phyloP scores from a whole-genome alignment of 2,113 vertebrate genomes.

The Nothoprocta perdicaria region DNA sequence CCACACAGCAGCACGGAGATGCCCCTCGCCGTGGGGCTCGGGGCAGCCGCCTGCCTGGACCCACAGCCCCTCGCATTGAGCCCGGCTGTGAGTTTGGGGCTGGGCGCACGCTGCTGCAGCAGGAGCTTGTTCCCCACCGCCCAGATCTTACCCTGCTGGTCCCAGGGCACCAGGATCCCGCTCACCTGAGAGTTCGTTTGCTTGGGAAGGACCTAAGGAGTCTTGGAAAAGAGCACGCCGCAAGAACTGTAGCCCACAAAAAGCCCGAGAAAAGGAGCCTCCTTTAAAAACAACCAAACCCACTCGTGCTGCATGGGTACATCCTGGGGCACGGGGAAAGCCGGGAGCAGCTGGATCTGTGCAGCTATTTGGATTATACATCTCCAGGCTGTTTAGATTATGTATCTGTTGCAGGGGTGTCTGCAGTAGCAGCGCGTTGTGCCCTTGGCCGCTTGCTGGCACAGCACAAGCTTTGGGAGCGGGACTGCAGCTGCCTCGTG shows the following conservation, averaged over 20 bases:
- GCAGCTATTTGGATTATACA: neutral
- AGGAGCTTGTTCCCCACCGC: neutral
- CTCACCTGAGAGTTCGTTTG: neutral
- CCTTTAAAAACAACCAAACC: neutral
- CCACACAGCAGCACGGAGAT: neutral
- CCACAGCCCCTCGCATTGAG: neutral
- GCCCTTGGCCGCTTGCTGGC: neutral
- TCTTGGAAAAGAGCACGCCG: neutral
- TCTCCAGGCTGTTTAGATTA: neutral
- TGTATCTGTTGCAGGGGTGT: neutral
- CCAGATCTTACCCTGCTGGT: neutral
- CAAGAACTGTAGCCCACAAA: fast-evolving
- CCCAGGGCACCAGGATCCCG: neutral
- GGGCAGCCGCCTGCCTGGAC: too few relatives aligned
- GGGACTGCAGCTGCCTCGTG: neutral
- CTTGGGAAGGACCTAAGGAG: neutral
- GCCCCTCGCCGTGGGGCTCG: neutral
- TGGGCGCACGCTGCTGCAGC: neutral
- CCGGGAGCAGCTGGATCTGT: neutral
- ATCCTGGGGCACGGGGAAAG: neutral
- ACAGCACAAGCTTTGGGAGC: neutral
- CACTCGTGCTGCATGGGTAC: neutral
- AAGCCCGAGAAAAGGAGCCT: neutral
- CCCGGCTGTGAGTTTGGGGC: neutral
- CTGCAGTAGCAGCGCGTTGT: neutral